A percentile compares a stretch with the other conserved stretches of the same genome.
phyloP scores from a whole-genome alignment of 2,888 invertebrate genomes.

The Prenolepis imparis region DNA sequence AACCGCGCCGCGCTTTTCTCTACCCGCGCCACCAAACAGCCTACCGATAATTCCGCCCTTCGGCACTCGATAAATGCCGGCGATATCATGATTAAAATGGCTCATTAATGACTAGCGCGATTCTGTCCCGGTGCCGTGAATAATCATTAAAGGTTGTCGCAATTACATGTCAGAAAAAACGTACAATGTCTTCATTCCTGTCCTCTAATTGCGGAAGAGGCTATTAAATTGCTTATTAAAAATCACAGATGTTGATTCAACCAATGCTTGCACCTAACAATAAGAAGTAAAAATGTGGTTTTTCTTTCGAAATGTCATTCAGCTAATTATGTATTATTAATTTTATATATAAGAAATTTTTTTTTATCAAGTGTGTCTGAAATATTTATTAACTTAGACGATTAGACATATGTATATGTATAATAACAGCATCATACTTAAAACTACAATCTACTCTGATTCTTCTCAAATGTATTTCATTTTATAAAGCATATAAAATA shows the following conservation, averaged over 20 bases:
- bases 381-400: no score
- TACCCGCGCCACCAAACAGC: background rate
- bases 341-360: background rate
- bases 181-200: background rate
- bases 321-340: background rate
- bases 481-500: no score
- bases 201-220: background rate
- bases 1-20: background rate
- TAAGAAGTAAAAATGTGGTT: no score
- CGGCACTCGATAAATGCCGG: constrained; percentile 43
- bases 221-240: background rate
- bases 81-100: constrained; percentile 45
- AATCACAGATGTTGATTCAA: background rate
- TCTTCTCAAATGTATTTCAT: no score
- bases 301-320: no score
- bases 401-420: no score
- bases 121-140: constrained; percentile 1
- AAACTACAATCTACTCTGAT: no score
- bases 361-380: background rate
- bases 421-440: no score
- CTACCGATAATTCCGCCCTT: constrained; percentile 43
- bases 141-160: constrained; percentile 18
- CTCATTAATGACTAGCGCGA: constrained; percentile 31
- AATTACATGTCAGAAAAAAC: constrained; percentile 12
- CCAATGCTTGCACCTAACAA: background rate